phyloP scores from a whole-genome alignment of 2,888 invertebrate genomes.

The Seladonia tumulorum region DNA sequence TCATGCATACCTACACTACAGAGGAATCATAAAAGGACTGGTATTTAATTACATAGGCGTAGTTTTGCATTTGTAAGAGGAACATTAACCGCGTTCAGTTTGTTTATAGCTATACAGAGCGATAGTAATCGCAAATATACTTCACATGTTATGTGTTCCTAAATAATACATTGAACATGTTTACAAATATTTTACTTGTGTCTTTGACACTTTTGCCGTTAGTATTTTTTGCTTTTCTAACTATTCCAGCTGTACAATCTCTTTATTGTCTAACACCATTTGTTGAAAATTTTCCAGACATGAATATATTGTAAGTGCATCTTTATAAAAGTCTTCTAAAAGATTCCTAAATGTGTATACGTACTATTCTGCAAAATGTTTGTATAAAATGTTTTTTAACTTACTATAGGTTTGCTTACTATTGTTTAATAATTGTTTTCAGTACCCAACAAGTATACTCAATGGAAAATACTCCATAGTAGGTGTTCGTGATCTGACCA shows the following conservation, averaged over 20 bases:
- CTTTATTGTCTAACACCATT: conserved; percentile 79
- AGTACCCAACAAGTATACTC: conserved; percentile 90
- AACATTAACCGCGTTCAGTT: background rate
- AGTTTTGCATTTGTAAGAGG: conserved; percentile 14
- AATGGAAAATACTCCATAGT: conserved; percentile 88
- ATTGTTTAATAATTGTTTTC: conserved; percentile 46
- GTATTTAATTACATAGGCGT: background rate
- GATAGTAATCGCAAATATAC: background rate
- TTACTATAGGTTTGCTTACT: background rate
- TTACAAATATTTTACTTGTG: conserved; percentile 73
- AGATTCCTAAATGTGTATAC: background rate
- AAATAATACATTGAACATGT: background rate
- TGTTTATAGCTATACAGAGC: background rate
- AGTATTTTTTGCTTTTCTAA: conserved; percentile 76
- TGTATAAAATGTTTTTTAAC: background rate
- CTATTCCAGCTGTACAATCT: conserved; percentile 78
- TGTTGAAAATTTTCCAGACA: conserved; percentile 70
- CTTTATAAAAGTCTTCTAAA: background rate
- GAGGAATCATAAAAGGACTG: conserved; percentile 66
- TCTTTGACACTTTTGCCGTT: conserved; percentile 80
- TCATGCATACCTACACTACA: conserved; percentile 64
- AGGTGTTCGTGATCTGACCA: conserved; percentile 94
- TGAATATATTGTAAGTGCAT: conserved; percentile 49
- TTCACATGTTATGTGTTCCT: background rate
- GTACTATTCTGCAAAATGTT: background rate